Conservation (phyloP, 2,888 invertebrate species). For the Spicauda simplicius region DNA sequence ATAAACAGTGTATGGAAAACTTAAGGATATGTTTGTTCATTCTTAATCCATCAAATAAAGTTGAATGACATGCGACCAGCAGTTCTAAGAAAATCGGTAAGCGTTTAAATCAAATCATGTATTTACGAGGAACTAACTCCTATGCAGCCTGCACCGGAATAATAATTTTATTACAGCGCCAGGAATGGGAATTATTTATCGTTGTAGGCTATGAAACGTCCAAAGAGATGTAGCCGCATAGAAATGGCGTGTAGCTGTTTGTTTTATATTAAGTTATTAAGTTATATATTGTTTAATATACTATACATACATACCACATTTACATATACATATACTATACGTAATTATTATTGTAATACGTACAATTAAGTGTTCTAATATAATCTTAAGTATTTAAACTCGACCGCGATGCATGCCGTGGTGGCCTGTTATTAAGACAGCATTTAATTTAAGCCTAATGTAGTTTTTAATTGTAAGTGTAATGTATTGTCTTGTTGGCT, state of each 20-base stretch:
- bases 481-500: too few species aligned
- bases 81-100: slow-evolving; percentile 43
- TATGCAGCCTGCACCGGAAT: slow-evolving; percentile 39
- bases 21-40: background rate
- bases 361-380: too few species aligned
- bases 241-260: background rate
- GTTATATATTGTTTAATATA: too few species aligned
- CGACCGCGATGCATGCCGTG: too few species aligned
- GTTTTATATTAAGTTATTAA: background rate
- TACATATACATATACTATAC: too few species aligned
- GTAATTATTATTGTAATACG: too few species aligned
- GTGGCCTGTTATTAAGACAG: too few species aligned
- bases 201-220: background rate
- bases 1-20: too few species aligned
- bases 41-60: slow-evolving; percentile 30
- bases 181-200: slow-evolving; percentile 33
- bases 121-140: slow-evolving; percentile 45
- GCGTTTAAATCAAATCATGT: slow-evolving; percentile 48
- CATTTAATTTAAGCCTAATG: too few species aligned
- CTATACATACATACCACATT: too few species aligned
- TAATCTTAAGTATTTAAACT: too few species aligned
- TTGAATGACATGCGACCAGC: slow-evolving; percentile 43
- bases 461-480: too few species aligned
- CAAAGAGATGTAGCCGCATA: slow-evolving; percentile 2
- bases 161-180: slow-evolving; percentile 40